Evolutionary conservation across 2,113 vertebrate genomes (phyloP).

Genomic region (Excalfactoria chinensis): DNA sequence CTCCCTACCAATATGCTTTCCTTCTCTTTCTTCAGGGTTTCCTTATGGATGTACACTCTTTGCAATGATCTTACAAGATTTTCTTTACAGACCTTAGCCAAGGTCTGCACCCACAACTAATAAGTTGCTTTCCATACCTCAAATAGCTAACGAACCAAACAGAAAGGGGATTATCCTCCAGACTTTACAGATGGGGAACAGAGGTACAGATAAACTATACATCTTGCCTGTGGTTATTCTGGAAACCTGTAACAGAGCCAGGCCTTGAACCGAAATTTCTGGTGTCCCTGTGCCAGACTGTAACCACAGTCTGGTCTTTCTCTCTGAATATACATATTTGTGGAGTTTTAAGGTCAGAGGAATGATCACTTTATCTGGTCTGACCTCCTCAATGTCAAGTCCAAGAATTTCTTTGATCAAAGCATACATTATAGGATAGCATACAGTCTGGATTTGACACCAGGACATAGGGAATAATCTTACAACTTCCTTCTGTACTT

Average conservation of each 20-base stretch:
- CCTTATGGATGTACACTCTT: not conserved
- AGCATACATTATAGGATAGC: not conserved
- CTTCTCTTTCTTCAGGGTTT: not conserved
- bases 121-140: not conserved
- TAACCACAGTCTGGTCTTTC: constrained; percentile 22
- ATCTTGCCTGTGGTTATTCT: constrained; percentile 30
- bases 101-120: not conserved
- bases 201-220: constrained; percentile 35
- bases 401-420: constrained; percentile 20
- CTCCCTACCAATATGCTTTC: constrained; percentile 9
- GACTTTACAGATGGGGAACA: constrained; percentile 31
- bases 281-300: not conserved
- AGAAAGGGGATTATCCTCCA: constrained; percentile 16
- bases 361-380: constrained; percentile 12
- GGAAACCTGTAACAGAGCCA: constrained; percentile 3
- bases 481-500: not conserved
- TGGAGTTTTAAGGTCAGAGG: constrained; percentile 13
- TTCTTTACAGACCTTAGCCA: not conserved
- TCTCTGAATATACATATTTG: not conserved
- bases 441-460: not conserved
- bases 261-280: constrained; percentile 10
- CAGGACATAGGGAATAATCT: not conserved
- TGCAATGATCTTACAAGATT: not conserved
- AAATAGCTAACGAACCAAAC: not conserved
- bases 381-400: not conserved